Evolutionary conservation across 2,797 vertebrate species (phyloP).

Genomic region (Cyprinella venusta): DNA sequence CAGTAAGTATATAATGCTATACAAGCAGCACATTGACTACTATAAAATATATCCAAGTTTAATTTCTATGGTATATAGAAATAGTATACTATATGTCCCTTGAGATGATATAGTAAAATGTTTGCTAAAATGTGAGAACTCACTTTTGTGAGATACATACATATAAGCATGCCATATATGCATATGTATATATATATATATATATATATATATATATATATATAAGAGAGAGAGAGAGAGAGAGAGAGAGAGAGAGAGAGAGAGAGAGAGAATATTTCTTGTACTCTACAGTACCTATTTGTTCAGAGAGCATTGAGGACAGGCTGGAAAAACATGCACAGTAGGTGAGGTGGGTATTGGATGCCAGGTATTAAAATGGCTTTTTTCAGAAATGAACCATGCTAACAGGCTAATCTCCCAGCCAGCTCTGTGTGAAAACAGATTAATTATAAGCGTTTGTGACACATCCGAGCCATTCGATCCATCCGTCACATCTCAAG

Average conservation of each 20-base stretch:
- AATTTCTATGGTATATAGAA: no score
- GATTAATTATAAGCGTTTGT: conserved; percentile 77
- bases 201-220: no score
- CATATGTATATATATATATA: no score
- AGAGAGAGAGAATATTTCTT: not conserved
- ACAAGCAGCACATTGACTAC: no score
- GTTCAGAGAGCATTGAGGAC: not conserved
- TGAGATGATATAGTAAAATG: no score
- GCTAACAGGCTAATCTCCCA: conserved; percentile 74
- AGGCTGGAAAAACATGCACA: conserved; percentile 15
- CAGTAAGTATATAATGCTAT: no score
- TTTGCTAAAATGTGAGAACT: no score
- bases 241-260: no score
- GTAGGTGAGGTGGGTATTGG: conserved; percentile 23
- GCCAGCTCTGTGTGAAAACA: conserved; percentile 75
- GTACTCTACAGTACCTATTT: not conserved
- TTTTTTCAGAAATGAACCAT: conserved; percentile 67
- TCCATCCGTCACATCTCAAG: conserved; percentile 63
- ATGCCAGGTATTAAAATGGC: conserved; percentile 51
- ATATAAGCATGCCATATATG: no score
- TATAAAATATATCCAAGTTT: no score
- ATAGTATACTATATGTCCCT: no score
- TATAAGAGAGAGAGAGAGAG: no score
- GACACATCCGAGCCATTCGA: conserved; percentile 63
- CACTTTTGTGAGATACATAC: not conserved